These are phyloP conservation scores for Campopleginae sp. DNA, from an alignment of 2,888 invertebrate species.

Conservation along the genomic window DNA sequence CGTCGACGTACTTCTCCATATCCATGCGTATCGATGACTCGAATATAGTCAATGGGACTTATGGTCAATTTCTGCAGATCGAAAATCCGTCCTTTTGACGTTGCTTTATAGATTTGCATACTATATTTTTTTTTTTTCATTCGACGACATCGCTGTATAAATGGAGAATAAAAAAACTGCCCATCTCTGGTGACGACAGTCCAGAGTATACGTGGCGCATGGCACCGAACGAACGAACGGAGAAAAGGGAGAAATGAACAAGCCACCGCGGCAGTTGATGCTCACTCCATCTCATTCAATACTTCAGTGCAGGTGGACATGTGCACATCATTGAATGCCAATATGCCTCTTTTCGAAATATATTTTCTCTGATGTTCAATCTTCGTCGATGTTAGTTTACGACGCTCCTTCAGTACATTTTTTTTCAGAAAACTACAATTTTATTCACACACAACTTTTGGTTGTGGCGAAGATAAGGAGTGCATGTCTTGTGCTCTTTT, in stretches of 20 bases:
- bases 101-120: constrained; percentile 27
- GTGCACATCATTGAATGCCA: constrained; percentile 16
- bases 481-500: background rate
- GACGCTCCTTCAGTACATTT: background rate
- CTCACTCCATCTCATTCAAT: constrained; percentile 48
- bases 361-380: constrained; percentile 33
- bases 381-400: background rate
- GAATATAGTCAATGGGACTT: constrained; percentile 6
- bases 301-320: constrained; percentile 3
- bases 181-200: constrained; percentile 65
- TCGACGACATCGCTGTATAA: constrained; percentile 37
- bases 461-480: background rate
- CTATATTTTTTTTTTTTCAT: constrained; percentile 9
- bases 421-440: background rate
- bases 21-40: constrained; percentile 8
- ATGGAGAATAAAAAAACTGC: constrained; percentile 21
- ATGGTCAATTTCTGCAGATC: background rate
- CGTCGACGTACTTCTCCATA: constrained; percentile 26
- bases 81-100: constrained; percentile 8
- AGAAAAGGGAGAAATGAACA: constrained; percentile 45
- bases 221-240: constrained; percentile 31
- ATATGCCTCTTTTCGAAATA: constrained; percentile 3
- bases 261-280: constrained; percentile 51
- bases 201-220: constrained; percentile 34
- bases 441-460: background rate